Base-by-base conservation (phyloP, 2,888 invertebrate species). In the Calliphora vomitoria region DNA sequence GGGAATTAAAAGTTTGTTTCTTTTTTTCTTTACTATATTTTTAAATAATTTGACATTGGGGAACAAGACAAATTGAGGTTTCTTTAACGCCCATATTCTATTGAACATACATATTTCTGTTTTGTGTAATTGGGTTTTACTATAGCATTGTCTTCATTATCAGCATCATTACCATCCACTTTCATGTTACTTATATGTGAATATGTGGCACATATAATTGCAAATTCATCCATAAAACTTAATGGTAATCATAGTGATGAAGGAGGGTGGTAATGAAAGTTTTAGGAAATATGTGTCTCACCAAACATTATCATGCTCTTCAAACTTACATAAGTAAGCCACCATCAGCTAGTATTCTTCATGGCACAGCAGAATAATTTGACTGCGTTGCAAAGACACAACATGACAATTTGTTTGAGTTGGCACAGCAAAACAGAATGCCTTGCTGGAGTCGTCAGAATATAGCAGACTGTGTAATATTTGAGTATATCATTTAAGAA, bases 21-120 rank as follows among this genome's bases (percentile, higher is more conserved):
- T 62, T 62, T 66, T 31, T 15, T 62, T 62, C 20, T 18, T 53
- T 53, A 15, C 3, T n/a, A 18, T 55, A 25, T 13, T 76, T 8
- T 6, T n/a, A n/a, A 41, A 44, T 41, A 38, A 44, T 53, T 44
- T 68, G 68, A 31, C 58, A 68, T 79, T 79, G 68, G 69, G 58
- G 38, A 31, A 2, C 13, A 69, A 79, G 8, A 68, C 8, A 25
- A 68, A 58, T 64, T 68, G 41, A 55, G 5, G 31, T 68, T 44
- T 4, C 13, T 41, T 31, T n/a, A 68, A 58, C 58, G 44, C 31
- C 38, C 8, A 58, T 47, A 68, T 13, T 31, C 58, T 25, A 18
- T 47, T 31, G 35, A 25, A 55, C 15, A 64, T 64, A 55, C 15
- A 64, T 64, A 64, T 76, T 20, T 53, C 35, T 75, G 31, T 4